Evolutionary conservation across 2,113 vertebrate genomes (phyloP).

Genomic region (Mesoclemmys tuberculata): DNA sequence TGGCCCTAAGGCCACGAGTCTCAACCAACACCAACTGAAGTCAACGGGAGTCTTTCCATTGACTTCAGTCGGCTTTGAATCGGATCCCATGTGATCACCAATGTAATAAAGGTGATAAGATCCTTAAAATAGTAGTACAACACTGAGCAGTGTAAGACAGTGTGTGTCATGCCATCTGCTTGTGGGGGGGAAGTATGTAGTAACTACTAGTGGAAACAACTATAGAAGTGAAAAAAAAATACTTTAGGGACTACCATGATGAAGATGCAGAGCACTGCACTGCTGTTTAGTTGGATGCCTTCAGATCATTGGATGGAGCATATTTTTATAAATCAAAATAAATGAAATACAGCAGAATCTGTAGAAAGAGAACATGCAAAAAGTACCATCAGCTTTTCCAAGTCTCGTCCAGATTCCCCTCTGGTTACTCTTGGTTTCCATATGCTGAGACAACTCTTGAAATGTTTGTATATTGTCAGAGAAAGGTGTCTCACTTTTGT

Average conservation of each 20-base stretch:
- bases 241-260: neutral
- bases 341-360: neutral
- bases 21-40: neutral
- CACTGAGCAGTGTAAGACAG: neutral
- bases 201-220: neutral
- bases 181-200: accelerated
- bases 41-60: neutral
- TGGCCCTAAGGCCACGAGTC: neutral
- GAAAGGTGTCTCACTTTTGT: neutral
- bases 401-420: neutral
- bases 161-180: accelerated
- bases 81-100: neutral
- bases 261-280: neutral
- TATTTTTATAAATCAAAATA: neutral
- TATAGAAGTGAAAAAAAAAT: neutral
- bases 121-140: accelerated
- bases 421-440: neutral
- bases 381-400: neutral
- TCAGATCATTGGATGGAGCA: neutral
- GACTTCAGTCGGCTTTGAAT: neutral
- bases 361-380: neutral
- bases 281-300: neutral
- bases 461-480: neutral
- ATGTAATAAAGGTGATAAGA: neutral
- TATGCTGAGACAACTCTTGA: accelerated